A percentile compares a stretch with the other conserved stretches of the same genome.
Evolutionary conservation across 2,113 vertebrate genomes (phyloP).

Genomic region (Numida meleagris): DNA sequence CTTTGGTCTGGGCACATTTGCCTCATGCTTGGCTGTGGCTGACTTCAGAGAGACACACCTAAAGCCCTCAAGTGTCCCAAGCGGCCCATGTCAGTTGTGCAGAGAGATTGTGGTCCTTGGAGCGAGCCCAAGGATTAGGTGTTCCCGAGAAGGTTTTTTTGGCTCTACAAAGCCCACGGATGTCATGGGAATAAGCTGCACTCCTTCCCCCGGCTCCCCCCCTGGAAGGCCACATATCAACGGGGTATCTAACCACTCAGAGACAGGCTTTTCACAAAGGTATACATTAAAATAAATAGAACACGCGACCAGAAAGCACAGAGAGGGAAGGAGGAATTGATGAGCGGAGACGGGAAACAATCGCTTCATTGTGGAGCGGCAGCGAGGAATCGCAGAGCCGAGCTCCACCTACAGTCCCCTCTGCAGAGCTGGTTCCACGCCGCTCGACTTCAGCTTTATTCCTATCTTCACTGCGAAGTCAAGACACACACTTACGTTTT

Average conservation of each 20-base stretch:
- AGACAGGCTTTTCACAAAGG: conserved; percentile 82
- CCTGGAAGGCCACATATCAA: conserved; percentile 80
- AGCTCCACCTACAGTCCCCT: conserved; percentile 95
- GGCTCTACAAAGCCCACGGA: conserved; percentile 79
- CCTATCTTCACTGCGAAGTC: neutral
- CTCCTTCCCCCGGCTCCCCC: conserved; percentile 61
- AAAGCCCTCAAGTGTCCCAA: conserved; percentile 87
- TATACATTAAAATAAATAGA: conserved; percentile 87
- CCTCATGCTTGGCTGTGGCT: conserved; percentile 86
- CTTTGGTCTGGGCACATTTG: conserved; percentile 86
- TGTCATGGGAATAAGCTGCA: conserved; percentile 84
- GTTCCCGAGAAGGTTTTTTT: conserved; percentile 87
- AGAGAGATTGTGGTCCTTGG: conserved; percentile 85
- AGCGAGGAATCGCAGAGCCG: conserved; percentile 84
- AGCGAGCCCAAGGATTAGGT: conserved; percentile 91
- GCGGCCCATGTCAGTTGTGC: conserved; percentile 84
- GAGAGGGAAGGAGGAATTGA: conserved; percentile 69
- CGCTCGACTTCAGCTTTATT: neutral
- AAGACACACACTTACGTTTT: rapidly evolving
- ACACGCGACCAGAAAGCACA: conserved; percentile 77
- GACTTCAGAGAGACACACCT: conserved; percentile 92
- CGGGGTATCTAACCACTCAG: conserved; percentile 79
- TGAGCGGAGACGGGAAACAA: conserved; percentile 77
- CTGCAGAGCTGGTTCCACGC: conserved; percentile 51
- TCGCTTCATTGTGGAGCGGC: conserved; percentile 82